Conservation (phyloP, 2,797 vertebrate species). For the Peromyscus nudipes region DNA sequence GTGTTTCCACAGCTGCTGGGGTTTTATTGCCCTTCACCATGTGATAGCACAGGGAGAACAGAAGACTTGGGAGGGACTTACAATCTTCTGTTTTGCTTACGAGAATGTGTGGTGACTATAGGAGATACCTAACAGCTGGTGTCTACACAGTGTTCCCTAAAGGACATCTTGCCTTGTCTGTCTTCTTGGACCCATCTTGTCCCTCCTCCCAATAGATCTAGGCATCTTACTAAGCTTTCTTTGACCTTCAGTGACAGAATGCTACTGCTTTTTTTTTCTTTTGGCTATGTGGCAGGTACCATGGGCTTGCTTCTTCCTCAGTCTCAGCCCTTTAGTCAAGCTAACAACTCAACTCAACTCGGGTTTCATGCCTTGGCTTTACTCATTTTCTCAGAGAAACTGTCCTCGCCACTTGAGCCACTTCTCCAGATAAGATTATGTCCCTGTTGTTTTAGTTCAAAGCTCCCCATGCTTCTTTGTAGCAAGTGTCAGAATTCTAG, state of each 20-base stretch:
- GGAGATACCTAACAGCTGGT: not conserved
- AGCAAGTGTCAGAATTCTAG: not conserved
- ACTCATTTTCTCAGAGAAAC: conserved; percentile 14
- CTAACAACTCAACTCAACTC: not conserved
- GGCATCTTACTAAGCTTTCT: not conserved
- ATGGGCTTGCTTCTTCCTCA: not conserved
- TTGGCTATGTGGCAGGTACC: not conserved
- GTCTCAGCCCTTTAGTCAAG: not conserved
- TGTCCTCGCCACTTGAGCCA: not conserved
- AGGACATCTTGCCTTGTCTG: not conserved
- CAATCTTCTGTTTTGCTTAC: not conserved
- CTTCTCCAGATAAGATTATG: not conserved
- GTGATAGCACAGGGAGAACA: not conserved
- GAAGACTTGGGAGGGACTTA: not conserved
- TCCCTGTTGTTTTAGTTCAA: not conserved
- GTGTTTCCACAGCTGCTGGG: not conserved
- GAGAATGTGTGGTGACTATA: not conserved
- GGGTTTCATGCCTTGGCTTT: not conserved
- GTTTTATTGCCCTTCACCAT: not conserved
- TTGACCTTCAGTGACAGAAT: not conserved
- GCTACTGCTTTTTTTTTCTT: not conserved
- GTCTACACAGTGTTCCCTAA: not conserved
- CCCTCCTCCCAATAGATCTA: not conserved
- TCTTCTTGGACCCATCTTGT: not conserved
- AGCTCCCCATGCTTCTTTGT: not conserved